Evolutionary conservation across 1,140 invertebrate genomes (phyloP).

Genomic region (Diprion similis): DNA sequence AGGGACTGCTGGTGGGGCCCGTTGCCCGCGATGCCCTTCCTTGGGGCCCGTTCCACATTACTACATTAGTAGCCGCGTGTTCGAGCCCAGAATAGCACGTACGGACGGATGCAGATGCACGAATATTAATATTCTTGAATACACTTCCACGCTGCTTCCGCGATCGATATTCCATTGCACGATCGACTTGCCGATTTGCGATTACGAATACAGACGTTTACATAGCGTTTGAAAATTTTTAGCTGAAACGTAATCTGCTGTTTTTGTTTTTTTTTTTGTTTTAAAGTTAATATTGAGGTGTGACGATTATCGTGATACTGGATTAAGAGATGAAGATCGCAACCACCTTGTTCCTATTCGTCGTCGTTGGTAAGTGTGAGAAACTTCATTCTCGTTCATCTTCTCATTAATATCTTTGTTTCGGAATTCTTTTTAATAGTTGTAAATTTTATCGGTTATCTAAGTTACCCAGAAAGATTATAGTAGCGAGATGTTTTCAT

Average conservation of each 20-base stretch:
- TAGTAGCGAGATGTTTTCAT: too few species aligned
- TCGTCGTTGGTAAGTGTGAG: conserved; percentile 52
- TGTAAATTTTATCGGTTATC: too few species aligned
- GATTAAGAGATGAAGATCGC: conserved; percentile 48
- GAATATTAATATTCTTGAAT: neutral
- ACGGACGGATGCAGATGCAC: conserved; percentile 26
- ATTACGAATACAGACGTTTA: too few species aligned
- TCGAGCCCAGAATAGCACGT: conserved; percentile 45
- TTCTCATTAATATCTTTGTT: neutral
- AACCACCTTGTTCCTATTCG: conserved; percentile 50
- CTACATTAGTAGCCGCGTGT: conserved; percentile 51
- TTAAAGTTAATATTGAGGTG: neutral
- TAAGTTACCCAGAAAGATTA: too few species aligned
- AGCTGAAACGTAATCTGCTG: too few species aligned
- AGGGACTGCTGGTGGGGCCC: conserved; percentile 44
- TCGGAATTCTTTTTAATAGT: too few species aligned
- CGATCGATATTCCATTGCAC: conserved; percentile 17
- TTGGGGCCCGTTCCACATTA: conserved; percentile 45
- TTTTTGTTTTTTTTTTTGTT: neutral
- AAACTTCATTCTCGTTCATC: neutral
- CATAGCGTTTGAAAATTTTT: too few species aligned
- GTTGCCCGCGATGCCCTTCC: conserved; percentile 44
- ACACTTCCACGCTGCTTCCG: neutral
- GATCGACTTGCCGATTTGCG: too few species aligned
- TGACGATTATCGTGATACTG: neutral